Conservation (phyloP, 2,888 invertebrate genomes). For the Lasius platythorax region DNA sequence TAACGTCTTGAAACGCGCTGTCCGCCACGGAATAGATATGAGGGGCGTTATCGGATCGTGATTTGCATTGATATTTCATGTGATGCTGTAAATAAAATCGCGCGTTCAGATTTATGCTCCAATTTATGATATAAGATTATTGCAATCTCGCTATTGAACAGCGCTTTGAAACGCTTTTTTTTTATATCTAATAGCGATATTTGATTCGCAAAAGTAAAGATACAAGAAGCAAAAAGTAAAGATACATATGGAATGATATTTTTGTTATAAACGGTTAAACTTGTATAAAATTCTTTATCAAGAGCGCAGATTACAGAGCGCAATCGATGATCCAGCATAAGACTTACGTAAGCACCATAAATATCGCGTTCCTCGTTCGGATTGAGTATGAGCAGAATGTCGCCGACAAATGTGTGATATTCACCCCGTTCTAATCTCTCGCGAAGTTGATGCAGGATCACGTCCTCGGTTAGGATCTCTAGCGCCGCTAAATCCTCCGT, state of each 20-base stretch:
- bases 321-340: neutral
- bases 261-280: neutral
- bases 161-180: neutral
- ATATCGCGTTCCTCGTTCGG: slow-evolving; percentile 92
- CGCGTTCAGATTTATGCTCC: neutral
- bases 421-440: slow-evolving; percentile 90
- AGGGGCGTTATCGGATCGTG: slow-evolving; percentile 95
- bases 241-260: neutral
- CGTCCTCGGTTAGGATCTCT: slow-evolving; percentile 91
- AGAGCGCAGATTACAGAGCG: neutral
- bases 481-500: slow-evolving; percentile 94
- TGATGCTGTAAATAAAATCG: slow-evolving; percentile 89
- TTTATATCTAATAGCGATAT: neutral
- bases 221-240: neutral
- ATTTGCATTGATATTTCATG: slow-evolving; percentile 93
- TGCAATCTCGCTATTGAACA: slow-evolving; percentile 6
- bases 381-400: slow-evolving; percentile 92
- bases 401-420: slow-evolving; percentile 93
- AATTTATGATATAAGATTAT: neutral
- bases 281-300: neutral
- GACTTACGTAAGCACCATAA: slow-evolving; percentile 90
- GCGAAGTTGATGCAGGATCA: slow-evolving; percentile 90
- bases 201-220: neutral
- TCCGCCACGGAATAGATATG: slow-evolving; percentile 97
- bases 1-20: slow-evolving; percentile 95